A percentile compares a stretch with the other conserved stretches of the same genome.
These are phyloP conservation scores for Hyalella azteca DNA, from an alignment of 2,888 invertebrate species.

Conservation along the genomic window DNA sequence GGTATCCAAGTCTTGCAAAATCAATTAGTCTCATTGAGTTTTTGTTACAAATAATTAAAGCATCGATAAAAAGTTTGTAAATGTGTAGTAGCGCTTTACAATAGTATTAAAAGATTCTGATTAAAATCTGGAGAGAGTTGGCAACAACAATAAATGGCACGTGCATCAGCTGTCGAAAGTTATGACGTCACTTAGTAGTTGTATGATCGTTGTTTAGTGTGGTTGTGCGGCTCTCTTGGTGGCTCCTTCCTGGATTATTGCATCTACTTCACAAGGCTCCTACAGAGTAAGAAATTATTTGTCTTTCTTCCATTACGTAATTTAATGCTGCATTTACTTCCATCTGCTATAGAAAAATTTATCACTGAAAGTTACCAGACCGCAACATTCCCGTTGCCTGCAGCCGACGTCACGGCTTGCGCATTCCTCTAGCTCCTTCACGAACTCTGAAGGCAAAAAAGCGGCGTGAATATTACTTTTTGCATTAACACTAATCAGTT, in stretches of 20 bases:
- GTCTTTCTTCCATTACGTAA: too few species aligned
- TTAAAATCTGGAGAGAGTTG: background rate
- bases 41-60: too few species aligned
- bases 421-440: background rate
- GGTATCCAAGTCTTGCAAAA: too few species aligned
- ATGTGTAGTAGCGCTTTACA: background rate
- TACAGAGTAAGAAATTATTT: too few species aligned
- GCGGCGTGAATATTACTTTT: too few species aligned
- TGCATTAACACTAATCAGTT: too few species aligned
- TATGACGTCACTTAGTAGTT: slow-evolving; percentile 26
- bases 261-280: background rate
- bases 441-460: too few species aligned
- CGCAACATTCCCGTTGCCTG: slow-evolving; percentile 10
- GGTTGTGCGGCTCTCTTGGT: slow-evolving; percentile 1
- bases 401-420: background rate
- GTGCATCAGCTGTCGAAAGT: slow-evolving; percentile 35
- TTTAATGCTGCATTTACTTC: too few species aligned
- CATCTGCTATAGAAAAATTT: background rate
- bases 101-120: background rate
- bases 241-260: background rate
- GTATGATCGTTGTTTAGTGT: background rate
- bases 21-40: too few species aligned
- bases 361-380: background rate
- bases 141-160: background rate
- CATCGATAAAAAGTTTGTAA: too few species aligned